Evolutionary conservation across 1,140 invertebrate species (phyloP).

Genomic region (Procambarus virginalis): DNA sequence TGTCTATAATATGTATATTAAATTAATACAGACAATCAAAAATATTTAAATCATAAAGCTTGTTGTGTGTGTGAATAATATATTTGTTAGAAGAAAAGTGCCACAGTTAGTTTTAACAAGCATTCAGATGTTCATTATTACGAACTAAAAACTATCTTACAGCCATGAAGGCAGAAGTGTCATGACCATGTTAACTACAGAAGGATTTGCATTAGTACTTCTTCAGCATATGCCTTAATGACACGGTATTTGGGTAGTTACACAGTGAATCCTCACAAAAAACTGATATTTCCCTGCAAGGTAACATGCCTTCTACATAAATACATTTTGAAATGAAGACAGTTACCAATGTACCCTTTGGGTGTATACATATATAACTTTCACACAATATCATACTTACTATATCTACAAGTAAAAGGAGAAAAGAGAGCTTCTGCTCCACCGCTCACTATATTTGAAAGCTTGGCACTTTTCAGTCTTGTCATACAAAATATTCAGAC

Average conservation of each 20-base stretch:
- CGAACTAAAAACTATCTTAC: too few species aligned
- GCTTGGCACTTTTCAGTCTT: slow-evolving; percentile 8
- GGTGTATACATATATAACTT: neutral
- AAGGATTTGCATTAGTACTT: neutral
- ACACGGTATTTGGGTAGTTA: neutral
- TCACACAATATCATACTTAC: neutral
- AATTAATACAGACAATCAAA: too few species aligned
- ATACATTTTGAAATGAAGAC: neutral
- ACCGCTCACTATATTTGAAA: neutral
- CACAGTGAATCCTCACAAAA: neutral
- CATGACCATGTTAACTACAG: neutral
- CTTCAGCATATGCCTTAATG: neutral
- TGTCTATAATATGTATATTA: too few species aligned
- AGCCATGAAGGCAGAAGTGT: neutral
- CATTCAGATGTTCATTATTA: too few species aligned
- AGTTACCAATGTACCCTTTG: neutral
- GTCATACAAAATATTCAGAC: neutral
- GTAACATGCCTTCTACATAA: neutral
- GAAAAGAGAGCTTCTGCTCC: neutral
- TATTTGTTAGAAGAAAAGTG: too few species aligned
- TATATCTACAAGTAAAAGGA: neutral
- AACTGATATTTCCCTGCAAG: neutral
- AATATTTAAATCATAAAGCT: too few species aligned
- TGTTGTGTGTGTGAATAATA: too few species aligned
- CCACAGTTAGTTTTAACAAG: too few species aligned